A percentile compares a stretch with the other conserved stretches of the same genome.
Evolutionary conservation across 2,888 invertebrate species (phyloP).

Genomic region (Ormyrus labotus): DNA sequence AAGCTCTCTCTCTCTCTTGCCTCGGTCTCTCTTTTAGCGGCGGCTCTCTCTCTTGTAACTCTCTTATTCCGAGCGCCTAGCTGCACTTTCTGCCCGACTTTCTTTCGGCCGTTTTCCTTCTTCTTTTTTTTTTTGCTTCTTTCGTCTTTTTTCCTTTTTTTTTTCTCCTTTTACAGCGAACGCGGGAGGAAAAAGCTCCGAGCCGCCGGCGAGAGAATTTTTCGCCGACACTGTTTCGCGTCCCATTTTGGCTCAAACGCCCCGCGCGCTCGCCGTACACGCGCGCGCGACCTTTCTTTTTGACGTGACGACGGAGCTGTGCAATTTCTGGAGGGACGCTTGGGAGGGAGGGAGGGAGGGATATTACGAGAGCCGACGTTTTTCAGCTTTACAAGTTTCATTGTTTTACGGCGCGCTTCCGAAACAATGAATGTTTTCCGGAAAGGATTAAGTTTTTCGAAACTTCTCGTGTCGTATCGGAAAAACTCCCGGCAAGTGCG

Average conservation of each 20-base stretch:
- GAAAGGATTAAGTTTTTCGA: too few species aligned
- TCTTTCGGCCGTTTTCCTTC: background rate
- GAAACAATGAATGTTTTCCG: too few species aligned
- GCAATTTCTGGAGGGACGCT: too few species aligned
- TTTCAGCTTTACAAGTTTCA: too few species aligned
- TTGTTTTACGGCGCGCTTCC: too few species aligned
- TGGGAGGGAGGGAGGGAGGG: too few species aligned
- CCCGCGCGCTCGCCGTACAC: too few species aligned
- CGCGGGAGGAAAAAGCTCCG: slow-evolving; percentile 7
- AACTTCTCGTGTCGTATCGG: too few species aligned
- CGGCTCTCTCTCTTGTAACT: slow-evolving; percentile 9
- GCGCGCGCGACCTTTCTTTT: too few species aligned
- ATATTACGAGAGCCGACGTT: too few species aligned
- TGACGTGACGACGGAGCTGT: too few species aligned
- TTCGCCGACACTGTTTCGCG: background rate
- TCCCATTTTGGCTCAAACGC: background rate
- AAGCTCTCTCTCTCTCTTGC: slow-evolving; percentile 12
- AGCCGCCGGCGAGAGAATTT: background rate
- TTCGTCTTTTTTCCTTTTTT: background rate
- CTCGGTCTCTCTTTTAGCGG: slow-evolving; percentile 8
- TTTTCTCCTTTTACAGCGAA: background rate
- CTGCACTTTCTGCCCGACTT: slow-evolving; percentile 12
- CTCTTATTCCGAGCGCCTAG: background rate
- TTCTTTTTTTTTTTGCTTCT: background rate
- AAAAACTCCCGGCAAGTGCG: too few species aligned